Evolutionary conservation across 2,888 invertebrate species (phyloP).

Genomic region (Venustoraphidia nigricollis): DNA sequence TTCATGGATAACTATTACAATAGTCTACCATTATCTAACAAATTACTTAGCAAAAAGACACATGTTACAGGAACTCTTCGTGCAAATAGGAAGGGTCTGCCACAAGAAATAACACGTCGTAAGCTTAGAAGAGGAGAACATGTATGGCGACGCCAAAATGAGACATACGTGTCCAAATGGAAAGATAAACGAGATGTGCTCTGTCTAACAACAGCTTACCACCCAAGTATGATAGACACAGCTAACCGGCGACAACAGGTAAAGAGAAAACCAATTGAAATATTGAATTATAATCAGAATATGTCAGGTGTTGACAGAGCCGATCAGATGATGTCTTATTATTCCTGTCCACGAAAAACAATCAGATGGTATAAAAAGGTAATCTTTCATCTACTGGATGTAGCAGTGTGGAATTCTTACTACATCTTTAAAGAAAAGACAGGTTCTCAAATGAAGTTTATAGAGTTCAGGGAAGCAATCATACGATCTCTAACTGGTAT

Average conservation of each 20-base stretch:
- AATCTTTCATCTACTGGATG: constrained; percentile 18
- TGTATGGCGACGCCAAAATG: constrained; percentile 10
- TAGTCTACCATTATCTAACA: constrained; percentile 10
- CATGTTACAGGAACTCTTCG: constrained; percentile 14
- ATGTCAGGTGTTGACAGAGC: no score
- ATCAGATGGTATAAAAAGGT: no score
- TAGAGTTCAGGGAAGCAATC: constrained; percentile 12
- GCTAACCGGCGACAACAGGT: no score
- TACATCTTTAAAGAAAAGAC: no score
- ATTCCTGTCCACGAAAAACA: no score
- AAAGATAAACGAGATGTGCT: constrained; percentile 16
- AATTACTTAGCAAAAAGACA: constrained; percentile 11
- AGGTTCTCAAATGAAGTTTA: no score
- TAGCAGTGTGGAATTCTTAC: no score
- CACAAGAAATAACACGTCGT: constrained; percentile 5
- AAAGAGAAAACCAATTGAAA: constrained; percentile 15
- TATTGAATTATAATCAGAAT: no score
- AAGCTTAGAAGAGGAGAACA: constrained; percentile 12
- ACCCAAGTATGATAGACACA: no score
- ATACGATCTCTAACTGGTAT: constrained; percentile 12
- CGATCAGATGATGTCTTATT: no score
- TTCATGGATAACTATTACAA: constrained; percentile 18
- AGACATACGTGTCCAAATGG: no score
- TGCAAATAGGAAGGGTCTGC: constrained; percentile 13
- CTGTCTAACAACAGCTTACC: no score